Percentiles rank a stretch among this genome's conserved stretches.
Conservation (phyloP, 2,113 vertebrate genomes). For the Poecile atricapillus region DNA sequence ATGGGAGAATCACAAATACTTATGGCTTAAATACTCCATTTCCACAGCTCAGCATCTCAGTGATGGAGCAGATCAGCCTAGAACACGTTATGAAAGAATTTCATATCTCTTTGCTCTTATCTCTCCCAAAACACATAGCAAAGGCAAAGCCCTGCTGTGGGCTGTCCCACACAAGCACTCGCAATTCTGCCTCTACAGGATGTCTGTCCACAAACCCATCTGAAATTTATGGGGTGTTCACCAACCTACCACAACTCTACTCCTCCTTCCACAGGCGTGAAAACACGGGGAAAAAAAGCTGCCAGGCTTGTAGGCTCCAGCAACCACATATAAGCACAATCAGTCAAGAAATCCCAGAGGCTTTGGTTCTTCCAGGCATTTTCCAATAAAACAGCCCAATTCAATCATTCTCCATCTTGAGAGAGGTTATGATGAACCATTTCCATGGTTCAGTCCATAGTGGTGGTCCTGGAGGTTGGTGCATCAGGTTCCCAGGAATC, state of each 20-base stretch:
- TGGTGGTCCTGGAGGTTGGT: background rate
- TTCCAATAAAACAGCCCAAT: background rate
- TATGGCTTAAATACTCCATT: fast-evolving
- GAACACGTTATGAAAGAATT: background rate
- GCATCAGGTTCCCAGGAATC: background rate
- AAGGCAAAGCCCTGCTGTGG: background rate
- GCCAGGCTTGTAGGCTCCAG: background rate
- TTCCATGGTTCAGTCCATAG: background rate
- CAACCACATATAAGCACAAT: background rate
- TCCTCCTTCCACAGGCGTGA: background rate
- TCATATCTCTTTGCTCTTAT: background rate
- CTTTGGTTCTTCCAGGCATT: background rate
- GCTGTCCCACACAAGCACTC: background rate
- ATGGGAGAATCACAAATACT: background rate
- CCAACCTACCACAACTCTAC: background rate
- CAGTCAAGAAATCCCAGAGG: background rate
- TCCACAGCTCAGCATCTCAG: background rate
- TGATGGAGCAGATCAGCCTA: background rate
- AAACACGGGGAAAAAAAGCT: background rate
- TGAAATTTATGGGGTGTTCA: background rate
- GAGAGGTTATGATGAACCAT: background rate
- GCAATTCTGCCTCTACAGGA: background rate
- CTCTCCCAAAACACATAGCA: background rate
- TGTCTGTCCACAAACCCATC: background rate
- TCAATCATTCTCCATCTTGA: background rate